Percentiles rank a stretch among this genome's conserved stretches.
These are phyloP conservation scores for Seladonia tumulorum DNA, from an alignment of 2,888 invertebrate genomes.

Conservation along the genomic window DNA sequence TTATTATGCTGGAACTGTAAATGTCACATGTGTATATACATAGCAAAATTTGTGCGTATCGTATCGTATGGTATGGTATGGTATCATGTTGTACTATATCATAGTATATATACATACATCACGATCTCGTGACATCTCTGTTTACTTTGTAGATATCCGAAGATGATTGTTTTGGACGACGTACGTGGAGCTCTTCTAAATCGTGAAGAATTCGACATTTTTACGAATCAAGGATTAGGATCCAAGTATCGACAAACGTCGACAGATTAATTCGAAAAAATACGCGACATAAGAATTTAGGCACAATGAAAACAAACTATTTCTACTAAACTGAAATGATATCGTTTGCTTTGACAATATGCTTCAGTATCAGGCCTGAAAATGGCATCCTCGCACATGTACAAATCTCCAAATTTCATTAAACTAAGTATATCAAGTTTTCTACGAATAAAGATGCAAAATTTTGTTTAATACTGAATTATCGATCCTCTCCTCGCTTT, in stretches of 20 bases:
- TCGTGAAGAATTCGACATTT: constrained; percentile 81
- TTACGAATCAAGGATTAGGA: constrained; percentile 80
- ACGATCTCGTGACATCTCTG: constrained; percentile 21
- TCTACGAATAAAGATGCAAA: constrained; percentile 26
- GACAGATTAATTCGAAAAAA: constrained; percentile 24
- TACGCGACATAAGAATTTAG: background rate
- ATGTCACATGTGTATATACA: background rate
- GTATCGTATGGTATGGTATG: background rate
- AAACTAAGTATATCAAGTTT: constrained; percentile 35
- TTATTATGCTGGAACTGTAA: constrained; percentile 17
- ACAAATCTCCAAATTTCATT: constrained; percentile 51
- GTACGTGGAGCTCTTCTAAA: constrained; percentile 76
- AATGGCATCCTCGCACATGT: constrained; percentile 42
- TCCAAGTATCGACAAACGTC: constrained; percentile 47
- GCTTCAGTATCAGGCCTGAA: constrained; percentile 34
- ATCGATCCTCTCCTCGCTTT: background rate
- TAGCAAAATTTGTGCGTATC: background rate
- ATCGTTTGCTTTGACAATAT: constrained; percentile 6
- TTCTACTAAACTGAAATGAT: constrained; percentile 11
- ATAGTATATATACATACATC: constrained; percentile 7
- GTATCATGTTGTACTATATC: background rate
- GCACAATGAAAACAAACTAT: background rate
- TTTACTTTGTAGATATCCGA: constrained; percentile 71
- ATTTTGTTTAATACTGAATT: background rate
- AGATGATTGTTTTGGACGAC: constrained; percentile 75